Evolutionary conservation across 2,113 vertebrate genomes (phyloP), one percentile per base, ranked within the genome.

Genomic region (Plectropomus leopardus): DNA sequence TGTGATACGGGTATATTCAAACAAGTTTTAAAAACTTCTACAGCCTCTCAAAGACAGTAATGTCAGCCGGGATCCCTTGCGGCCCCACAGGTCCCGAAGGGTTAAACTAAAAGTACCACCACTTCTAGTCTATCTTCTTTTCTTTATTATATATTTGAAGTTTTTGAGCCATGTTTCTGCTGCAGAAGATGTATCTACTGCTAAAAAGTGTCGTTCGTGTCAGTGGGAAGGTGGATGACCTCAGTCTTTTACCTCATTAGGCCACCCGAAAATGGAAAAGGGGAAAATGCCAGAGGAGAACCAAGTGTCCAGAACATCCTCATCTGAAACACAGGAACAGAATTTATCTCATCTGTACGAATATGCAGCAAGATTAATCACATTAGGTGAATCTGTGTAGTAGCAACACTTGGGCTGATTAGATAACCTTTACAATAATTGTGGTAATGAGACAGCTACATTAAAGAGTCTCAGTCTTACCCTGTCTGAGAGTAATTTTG

Each of bases 231-330:
- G 48, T 13, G 44, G 24, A 15, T 51, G 75, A 82, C 54, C 67
- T 83, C 61, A 7, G 19, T 57, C 5, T 82, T 91, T 94, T 90
- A 98, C 97, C 94, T 96, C 89, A 57, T 89, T 94, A 57, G 97
- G 97, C 97, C 97, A 98, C 10, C 97, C 96, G 40, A 98, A 94
- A 16, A 97, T 95, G 19, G 96, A 96, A 80, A 98, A 97, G 8
- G 97, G 97, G 80, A 98, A 97, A 82, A 98, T 96, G 44, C 96
- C 96, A 4, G 97, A 98, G 0, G 97, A 98, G 90, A 97, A 98
- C 97, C 97, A 98, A 19, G 96, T 97, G 68, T 97, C 97, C 86
- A 97, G 87, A 72, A 97, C 96, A 30, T 97, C 96, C 24, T 96
- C 95, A 68, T 97, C 96, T 97, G 80, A 68, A 86, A 92, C 4